phyloP scores from a whole-genome alignment of 2,797 vertebrate genomes.

The Eulemur albifrons region DNA sequence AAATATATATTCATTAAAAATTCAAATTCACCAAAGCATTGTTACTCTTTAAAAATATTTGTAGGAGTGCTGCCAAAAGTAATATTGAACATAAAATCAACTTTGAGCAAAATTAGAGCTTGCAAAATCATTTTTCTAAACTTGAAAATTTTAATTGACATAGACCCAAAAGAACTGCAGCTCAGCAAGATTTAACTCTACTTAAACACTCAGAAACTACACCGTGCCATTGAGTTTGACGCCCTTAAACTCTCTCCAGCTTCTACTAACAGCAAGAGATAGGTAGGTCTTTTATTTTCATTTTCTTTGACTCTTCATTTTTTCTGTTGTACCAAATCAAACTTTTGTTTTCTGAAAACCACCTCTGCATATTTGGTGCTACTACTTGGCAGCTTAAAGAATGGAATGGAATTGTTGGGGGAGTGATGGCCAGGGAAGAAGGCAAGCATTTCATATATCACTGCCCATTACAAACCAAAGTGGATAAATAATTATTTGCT shows the following conservation, averaged over 20 bases:
- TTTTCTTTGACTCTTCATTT: background rate
- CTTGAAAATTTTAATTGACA: slow-evolving; percentile 35
- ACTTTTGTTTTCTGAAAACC: background rate
- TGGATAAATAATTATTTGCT: background rate
- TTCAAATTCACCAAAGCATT: slow-evolving; percentile 37
- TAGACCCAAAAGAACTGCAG: background rate
- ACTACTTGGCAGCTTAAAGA: background rate
- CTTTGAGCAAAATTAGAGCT: slow-evolving; percentile 37
- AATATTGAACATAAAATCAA: slow-evolving; percentile 35
- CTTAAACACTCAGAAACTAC: background rate
- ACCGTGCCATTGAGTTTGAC: background rate
- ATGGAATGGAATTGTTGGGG: background rate
- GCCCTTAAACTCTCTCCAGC: background rate
- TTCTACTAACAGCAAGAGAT: background rate
- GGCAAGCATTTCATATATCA: background rate
- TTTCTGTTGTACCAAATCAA: background rate
- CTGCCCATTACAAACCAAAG: background rate
- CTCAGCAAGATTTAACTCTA: background rate
- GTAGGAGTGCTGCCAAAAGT: slow-evolving; percentile 5
- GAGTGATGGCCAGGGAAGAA: background rate
- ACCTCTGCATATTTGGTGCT: background rate
- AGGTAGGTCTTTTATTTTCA: background rate
- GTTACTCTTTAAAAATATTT: slow-evolving; percentile 46
- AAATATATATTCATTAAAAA: slow-evolving; percentile 42
- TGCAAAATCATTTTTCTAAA: slow-evolving; percentile 11